Evolutionary conservation across 2,888 invertebrate genomes (phyloP).

Genomic region (Deilephila elpenor): DNA sequence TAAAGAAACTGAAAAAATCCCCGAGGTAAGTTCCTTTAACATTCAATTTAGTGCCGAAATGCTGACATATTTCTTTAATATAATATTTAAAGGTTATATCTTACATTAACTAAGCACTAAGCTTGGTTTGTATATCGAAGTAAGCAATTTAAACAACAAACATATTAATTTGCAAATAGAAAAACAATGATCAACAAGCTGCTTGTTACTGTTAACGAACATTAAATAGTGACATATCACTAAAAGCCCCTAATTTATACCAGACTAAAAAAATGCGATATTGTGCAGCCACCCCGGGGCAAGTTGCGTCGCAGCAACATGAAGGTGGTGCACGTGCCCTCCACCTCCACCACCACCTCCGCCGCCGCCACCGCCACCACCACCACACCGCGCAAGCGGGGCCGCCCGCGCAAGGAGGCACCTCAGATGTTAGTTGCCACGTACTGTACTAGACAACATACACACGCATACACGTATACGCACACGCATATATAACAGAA

Average conservation of each 20-base stretch:
- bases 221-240: too few species aligned
- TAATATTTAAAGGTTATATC: background rate
- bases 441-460: too few species aligned
- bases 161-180: too few species aligned
- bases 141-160: too few species aligned
- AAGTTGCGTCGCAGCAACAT: slow-evolving; percentile 12
- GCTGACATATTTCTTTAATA: background rate
- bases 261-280: too few species aligned
- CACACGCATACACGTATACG: too few species aligned
- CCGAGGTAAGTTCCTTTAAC: slow-evolving; percentile 48
- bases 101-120: too few species aligned
- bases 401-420: slow-evolving; percentile 69
- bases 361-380: slow-evolving; percentile 35
- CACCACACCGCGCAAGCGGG: slow-evolving; percentile 60
- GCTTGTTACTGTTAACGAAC: too few species aligned
- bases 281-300: background rate
- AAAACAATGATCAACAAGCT: too few species aligned
- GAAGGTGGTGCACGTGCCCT: background rate
- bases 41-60: background rate
- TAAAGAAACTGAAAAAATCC: slow-evolving; percentile 50
- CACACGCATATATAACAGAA: too few species aligned
- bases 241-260: too few species aligned
- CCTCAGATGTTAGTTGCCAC: slow-evolving; percentile 44
- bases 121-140: too few species aligned
- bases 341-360: slow-evolving; percentile 34